Base-by-base conservation (phyloP, 2,113 vertebrate species). In the Hydrolagus affinis region DNA sequence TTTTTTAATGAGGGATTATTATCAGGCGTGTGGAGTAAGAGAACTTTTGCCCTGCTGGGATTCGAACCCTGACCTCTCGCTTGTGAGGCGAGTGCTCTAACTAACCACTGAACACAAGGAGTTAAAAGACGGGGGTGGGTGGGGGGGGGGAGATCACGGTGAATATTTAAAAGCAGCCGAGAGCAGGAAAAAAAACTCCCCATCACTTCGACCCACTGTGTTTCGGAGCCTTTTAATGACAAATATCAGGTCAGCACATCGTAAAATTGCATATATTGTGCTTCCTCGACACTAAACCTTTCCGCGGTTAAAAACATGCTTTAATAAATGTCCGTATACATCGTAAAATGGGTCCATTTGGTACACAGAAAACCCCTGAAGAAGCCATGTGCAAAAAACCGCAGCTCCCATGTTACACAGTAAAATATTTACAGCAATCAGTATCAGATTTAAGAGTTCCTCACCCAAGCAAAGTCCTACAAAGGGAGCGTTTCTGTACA, bases 191-290 rank as follows among this genome's bases (percentile, higher is more conserved):
- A 25, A n/a, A n/a, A n/a, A n/a, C n/a, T n/a, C n/a, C n/a, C 44
- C 30, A 72, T 30, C 30, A 17, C 28, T 60, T 14, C 15, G 21
- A 68, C 78, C 8, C 9, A 68, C 30, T 83, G 25, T 32, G 15
- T 15, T 68, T 30, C 66, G 44, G 60, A 66, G 62, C 62, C 62
- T 78, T 78, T 66, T 83, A 75, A 75, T 56, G 56, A 75, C 44
- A 56, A 75, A 17, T 74, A 75, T 56, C 73, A 75, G 56, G 19
- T 75, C 21, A 75, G 32, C 56, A 75, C 73, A 83, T 44, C 44
- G 44, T 66, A 83, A 83, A 66, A 66, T 66, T 21, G 44, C 30
- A 64, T 28, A 64, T 15, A 78, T n/a, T 78, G 21, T 78, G 57
- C 59, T 80, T 80, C 19, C 64, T 80, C n/a, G 28, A 62, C 12